Evolutionary conservation across 1,140 invertebrate species (phyloP), one percentile per base, ranked within the genome.

Genomic region (Drosophila oshimai): DNA sequence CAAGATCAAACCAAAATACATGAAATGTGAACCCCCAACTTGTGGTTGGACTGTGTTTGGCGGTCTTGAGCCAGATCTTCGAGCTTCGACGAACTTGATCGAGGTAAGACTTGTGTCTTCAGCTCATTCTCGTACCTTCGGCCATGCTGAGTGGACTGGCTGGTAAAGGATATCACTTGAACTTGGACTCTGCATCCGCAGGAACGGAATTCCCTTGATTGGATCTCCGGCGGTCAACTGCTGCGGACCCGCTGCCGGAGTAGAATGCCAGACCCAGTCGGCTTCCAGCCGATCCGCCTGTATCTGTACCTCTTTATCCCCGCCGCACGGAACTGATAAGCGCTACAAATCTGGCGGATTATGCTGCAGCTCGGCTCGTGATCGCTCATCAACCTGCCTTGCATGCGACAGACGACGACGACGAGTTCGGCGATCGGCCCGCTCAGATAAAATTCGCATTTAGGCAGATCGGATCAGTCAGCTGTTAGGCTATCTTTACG

Each of bases 261-360:
- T 79, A 67, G 80, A 84, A 79, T 84, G 74, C n/a, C 47, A 78
- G 41, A 15, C 10, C 28, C 44, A 60, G 42, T 68, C 37, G 51
- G 18, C 42, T 62, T 42, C 60, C 49, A 37, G 33, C 20, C 57
- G 37, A 17, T 49, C 54, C 28, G 39, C n/a, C 31, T 9, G 41
- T 47, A 53, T 42, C 41, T 42, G 22, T 42, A 26, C 26, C 20
- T 26, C 41, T 44, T 26, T 44, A 44, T 67, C 77, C 72, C 47
- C 49, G 45, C 57, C 50, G 54, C 54, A 77, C 41, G 42, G 39
- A 73, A 81, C 79, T 84, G 79, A 84, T 84, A 83, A 83, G 58
- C 74, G 33, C 49, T 60, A 17, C 45, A 37, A 42, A 45, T 71
- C 72, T 61, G 31, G 49, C 22, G 47, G 51, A 62, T 54, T 60